Base-by-base conservation (phyloP, 2,797 vertebrate genomes). In the Gephyroberyx darwinii region DNA sequence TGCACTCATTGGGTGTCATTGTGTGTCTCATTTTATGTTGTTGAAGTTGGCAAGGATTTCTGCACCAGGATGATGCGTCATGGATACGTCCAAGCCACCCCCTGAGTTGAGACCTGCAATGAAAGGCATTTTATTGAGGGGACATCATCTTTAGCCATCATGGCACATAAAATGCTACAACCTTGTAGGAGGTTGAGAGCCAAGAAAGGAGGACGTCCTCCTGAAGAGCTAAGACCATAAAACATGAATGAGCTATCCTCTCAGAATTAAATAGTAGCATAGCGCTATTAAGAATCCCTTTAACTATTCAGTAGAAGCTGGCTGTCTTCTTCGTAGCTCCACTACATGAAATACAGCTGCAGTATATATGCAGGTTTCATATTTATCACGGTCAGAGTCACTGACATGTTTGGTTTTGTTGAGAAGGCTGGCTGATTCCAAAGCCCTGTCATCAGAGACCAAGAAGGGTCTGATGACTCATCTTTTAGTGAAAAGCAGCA, bases 101-200 rank as follows among this genome's bases (percentile, higher is more conserved):
- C 43, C 51, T 59, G 60, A 45, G 48, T 55, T 47, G 54, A 50
- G 8, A 59, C 55, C 1, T 43, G 7, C 59, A 53, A 53, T 71
- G 56, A 76, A 75, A 82, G 64, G 66, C 31, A 47, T 73, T 78
- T 76, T 50, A 80, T 58, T 72, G 60, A 70, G 55, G 67, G 63
- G 62, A 72, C 48, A 63, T 26, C 59, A 60, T 71, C 65, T 71
- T 56, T 51, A 56, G 59, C 71, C 71, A 71, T 77, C 61, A 39
- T 26, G 47, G 56, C 51, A 72, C 75, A 82, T 89, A 83, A 89
- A 89, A 69, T 74, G 81, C 65, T 53, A 47, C 61, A 78, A 73
- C 69, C 69, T 69, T 83, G 75, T 71, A 19, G 58, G 66, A 69
- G 54, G 74, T 81, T 86, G 65, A 80, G 62, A 75, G 75, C 60